phyloP scores from a whole-genome alignment of 2,113 vertebrate species.

The Sphyrna mokarran region DNA sequence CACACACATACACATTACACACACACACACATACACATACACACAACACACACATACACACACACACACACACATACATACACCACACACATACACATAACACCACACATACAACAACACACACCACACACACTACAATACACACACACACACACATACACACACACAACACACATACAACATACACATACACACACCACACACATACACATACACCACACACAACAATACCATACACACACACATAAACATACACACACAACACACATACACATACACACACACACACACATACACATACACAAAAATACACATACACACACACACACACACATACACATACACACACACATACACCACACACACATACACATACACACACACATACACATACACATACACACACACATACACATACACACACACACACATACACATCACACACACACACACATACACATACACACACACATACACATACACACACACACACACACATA shows the following conservation, averaged over 20 bases:
- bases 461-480: no score
- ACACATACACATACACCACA: not conserved
- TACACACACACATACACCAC: not conserved
- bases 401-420: not conserved
- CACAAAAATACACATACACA: not conserved
- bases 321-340: no score
- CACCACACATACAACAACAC: not conserved
- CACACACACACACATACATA: not conserved
- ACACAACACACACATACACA: no score
- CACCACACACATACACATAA: no score
- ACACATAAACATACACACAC: no score
- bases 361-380: no score
- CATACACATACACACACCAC: no score
- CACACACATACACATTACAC: no score
- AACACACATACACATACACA: not conserved
- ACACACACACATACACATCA: not conserved
- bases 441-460: no score
- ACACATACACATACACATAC: not conserved
- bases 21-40: not conserved
- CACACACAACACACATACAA: not conserved
- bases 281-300: no score
- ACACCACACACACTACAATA: not conserved
- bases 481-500: not conserved
- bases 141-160: not conserved
- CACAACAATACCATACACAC: no score